Evolutionary conservation across 2,113 vertebrate genomes (phyloP).

Genomic region (Etia nguti): DNA sequence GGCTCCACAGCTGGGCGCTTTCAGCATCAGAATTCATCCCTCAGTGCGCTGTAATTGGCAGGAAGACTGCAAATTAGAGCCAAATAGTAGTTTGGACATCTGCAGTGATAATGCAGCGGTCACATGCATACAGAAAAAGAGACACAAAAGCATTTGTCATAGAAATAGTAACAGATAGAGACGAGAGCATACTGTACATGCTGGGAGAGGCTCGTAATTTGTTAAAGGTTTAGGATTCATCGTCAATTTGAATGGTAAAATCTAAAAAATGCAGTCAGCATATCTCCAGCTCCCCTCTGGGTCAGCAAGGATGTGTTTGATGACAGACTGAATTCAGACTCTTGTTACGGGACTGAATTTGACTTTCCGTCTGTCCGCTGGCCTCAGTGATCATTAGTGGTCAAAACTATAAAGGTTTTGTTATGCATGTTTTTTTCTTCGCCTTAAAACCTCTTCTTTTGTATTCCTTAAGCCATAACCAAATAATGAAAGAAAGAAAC

Average conservation of each 20-base stretch:
- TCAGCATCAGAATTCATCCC: conserved; percentile 11
- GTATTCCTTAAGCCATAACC: not conserved
- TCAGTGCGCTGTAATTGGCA: conserved; percentile 31
- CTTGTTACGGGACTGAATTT: not conserved
- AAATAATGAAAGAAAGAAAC: not conserved
- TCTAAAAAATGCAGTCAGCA: not conserved
- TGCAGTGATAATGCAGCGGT: not conserved
- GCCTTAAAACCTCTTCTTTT: not conserved
- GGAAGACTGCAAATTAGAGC: not conserved
- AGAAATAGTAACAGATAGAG: not conserved
- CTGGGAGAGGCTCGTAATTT: not conserved
- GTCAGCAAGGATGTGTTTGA: not conserved
- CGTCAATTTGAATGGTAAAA: not conserved
- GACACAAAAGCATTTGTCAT: not conserved
- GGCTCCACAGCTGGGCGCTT: conserved; percentile 21
- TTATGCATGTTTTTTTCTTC: fast-evolving
- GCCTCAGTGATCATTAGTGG: not conserved
- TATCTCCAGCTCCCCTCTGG: not conserved
- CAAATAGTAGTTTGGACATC: conserved; percentile 5
- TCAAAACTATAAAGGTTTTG: not conserved
- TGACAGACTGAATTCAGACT: not conserved
- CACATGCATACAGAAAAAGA: not conserved
- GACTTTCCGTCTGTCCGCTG: not conserved
- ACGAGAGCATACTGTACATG: not conserved
- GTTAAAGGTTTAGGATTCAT: not conserved